Percentiles rank a stretch among this genome's conserved stretches.
Conservation (phyloP, 2,797 vertebrate species). For the Sternarchorhynchus goeldii region DNA sequence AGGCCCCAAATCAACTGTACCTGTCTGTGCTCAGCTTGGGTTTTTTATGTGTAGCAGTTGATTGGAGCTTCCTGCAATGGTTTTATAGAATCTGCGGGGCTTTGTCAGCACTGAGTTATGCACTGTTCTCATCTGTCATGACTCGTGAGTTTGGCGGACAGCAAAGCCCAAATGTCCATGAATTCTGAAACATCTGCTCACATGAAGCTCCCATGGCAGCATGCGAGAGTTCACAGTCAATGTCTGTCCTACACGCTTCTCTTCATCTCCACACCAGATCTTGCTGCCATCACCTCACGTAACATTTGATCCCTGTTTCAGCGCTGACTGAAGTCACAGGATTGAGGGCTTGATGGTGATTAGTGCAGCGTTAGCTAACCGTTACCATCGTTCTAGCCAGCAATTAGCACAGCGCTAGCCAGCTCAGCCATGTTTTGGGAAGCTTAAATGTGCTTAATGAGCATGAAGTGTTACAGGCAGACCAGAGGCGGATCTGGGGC, state of each 20-base stretch:
- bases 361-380: conserved; percentile 15
- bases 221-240: neutral
- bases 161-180: conserved; percentile 2
- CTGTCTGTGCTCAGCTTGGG: no score
- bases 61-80: no score
- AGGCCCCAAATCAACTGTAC: no score
- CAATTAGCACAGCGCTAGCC: neutral
- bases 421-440: neutral
- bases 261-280: neutral
- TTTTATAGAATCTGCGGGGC: no score
- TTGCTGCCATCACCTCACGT: conserved; percentile 2
- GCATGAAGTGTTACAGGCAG: neutral
- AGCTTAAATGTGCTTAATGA: neutral
- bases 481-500: neutral
- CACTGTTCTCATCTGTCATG: no score
- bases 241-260: neutral
- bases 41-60: no score
- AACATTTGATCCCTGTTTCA: conserved; percentile 44
- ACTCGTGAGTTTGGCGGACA: no score
- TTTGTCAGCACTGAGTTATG: no score
- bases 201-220: conserved; percentile 2
- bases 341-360: conserved; percentile 45
- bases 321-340: conserved; percentile 45
- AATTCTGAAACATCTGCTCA: conserved; percentile 34
- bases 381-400: no score